phyloP scores from a whole-genome alignment of 2,888 invertebrate genomes.

The Clepsis dumicolana region DNA sequence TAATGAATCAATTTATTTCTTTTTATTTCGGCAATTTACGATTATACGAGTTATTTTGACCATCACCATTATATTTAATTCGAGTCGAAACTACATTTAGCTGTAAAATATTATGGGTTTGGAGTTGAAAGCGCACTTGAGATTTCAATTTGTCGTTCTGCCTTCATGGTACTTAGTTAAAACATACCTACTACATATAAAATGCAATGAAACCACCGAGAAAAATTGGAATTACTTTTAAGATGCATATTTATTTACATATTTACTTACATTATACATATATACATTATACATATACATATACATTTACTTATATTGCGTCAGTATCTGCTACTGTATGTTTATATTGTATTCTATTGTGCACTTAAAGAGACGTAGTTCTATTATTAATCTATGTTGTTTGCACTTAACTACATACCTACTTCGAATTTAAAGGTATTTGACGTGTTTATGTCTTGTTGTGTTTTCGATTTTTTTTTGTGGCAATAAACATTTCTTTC shows the following conservation, averaged over 20 bases:
- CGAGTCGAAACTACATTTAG: conserved; percentile 39
- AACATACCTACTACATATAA: too few relatives aligned
- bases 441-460: too few relatives aligned
- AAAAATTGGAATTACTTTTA: neutral
- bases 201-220: neutral
- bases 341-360: neutral
- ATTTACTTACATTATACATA: too few relatives aligned
- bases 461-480: too few relatives aligned
- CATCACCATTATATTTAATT: conserved; percentile 49
- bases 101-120: conserved; percentile 9
- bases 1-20: conserved; percentile 55
- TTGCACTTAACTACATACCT: neutral
- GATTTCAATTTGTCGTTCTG: neutral
- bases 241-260: too few relatives aligned
- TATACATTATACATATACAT: too few relatives aligned
- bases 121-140: neutral
- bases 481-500: too few relatives aligned
- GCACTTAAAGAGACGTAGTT: neutral
- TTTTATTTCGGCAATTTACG: conserved; percentile 60
- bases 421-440: neutral
- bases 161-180: neutral
- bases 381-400: neutral
- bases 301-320: too few relatives aligned
- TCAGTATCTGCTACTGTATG: too few relatives aligned
- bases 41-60: conserved; percentile 58